These are phyloP conservation scores for Neoniphon sammara DNA, from an alignment of 2,797 vertebrate genomes.

Conservation along the genomic window DNA sequence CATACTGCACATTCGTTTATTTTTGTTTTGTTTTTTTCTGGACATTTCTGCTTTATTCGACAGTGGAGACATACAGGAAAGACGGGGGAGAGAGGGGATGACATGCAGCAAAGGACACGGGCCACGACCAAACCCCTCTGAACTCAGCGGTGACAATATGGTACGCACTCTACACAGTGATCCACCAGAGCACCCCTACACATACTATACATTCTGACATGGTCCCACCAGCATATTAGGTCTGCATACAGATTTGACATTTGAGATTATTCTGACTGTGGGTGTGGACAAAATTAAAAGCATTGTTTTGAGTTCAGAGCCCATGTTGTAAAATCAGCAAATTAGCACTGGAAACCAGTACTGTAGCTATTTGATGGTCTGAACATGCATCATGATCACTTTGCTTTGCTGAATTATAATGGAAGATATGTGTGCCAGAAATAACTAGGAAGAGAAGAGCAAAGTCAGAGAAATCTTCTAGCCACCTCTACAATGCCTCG, in stretches of 20 bases:
- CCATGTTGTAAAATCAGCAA: not conserved
- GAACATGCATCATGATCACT: not conserved
- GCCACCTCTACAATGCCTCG: constrained; percentile 11
- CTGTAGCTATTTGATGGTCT: not conserved
- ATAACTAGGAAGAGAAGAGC: constrained; percentile 26
- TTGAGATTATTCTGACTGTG: not conserved
- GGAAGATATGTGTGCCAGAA: constrained; percentile 11
- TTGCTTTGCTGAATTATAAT: not conserved
- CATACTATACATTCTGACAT: too few relatives aligned
- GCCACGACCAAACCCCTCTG: too few relatives aligned
- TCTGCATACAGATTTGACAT: not conserved
- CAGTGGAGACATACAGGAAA: too few relatives aligned
- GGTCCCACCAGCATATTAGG: not conserved
- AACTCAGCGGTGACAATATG: too few relatives aligned
- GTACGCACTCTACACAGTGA: too few relatives aligned
- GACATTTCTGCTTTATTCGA: too few relatives aligned
- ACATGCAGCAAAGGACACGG: too few relatives aligned
- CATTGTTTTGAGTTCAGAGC: not conserved
- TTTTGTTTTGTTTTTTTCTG: too few relatives aligned
- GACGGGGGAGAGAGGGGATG: too few relatives aligned
- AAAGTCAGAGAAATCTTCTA: constrained; percentile 28
- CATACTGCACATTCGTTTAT: not conserved
- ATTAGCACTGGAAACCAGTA: not conserved
- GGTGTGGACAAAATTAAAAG: not conserved
- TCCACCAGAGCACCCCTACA: too few relatives aligned